Conservation (phyloP, 1,140 invertebrate species). For the Hycleus phaleratus region DNA sequence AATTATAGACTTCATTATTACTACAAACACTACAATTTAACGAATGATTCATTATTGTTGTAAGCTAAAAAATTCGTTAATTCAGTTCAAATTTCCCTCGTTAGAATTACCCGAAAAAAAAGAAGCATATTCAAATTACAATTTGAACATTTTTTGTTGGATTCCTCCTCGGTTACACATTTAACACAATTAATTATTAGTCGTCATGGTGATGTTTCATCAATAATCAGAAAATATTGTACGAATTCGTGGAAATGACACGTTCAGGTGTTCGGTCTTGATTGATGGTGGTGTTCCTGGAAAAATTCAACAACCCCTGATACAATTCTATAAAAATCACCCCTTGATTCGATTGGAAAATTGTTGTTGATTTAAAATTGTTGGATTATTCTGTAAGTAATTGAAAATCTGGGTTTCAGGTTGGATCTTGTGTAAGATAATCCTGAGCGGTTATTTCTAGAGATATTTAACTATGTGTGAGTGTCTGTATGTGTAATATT, state of each 20-base stretch:
- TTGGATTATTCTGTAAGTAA: neutral
- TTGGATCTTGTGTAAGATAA: slow-evolving; percentile 8
- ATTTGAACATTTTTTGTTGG: too few species aligned
- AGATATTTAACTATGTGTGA: neutral
- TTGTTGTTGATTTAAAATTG: neutral
- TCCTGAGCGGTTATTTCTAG: slow-evolving; percentile 10
- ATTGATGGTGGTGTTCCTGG: slow-evolving; percentile 12
- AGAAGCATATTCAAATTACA: slow-evolving; percentile 1
- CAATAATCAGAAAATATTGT: slow-evolving; percentile 1
- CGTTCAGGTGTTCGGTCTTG: neutral
- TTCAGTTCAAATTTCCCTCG: slow-evolving; percentile 17
- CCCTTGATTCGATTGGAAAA: too few species aligned
- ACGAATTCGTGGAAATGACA: neutral
- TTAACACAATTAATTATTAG: too few species aligned
- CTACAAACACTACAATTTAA: slow-evolving; percentile 3
- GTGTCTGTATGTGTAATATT: slow-evolving; percentile 2
- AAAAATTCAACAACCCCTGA: neutral
- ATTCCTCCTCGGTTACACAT: too few species aligned
- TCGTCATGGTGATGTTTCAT: neutral
- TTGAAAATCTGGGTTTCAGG: neutral
- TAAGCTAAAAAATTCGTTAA: slow-evolving; percentile 15
- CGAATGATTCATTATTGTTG: slow-evolving; percentile 10
- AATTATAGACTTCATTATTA: too few species aligned
- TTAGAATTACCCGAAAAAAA: slow-evolving; percentile 8
- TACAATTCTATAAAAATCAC: too few species aligned